These are phyloP conservation scores for Apostichopus parvimensis DNA, from an alignment of 35 echinoderm and acorn worm genomes.

Conservation along the genomic window DNA sequence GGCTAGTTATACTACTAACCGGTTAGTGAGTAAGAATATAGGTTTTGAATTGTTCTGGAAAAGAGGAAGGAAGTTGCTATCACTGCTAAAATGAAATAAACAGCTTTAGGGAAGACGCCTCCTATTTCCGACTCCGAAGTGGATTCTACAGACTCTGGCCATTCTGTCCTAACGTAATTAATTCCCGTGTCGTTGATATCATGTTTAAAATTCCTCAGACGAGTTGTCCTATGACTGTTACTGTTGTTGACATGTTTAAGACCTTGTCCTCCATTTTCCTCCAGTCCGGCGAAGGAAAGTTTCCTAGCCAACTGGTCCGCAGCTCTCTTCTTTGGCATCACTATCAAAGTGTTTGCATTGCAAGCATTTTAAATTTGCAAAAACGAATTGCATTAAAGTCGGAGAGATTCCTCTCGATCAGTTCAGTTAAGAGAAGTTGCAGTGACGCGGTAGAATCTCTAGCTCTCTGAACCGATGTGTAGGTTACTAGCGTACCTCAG, in stretches of 20 bases:
- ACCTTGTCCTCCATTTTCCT: not conserved
- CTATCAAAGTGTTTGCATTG: not conserved
- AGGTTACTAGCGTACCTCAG: too few species aligned
- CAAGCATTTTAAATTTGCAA: too few species aligned
- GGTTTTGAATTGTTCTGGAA: not conserved
- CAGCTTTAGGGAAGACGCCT: conserved; percentile 14
- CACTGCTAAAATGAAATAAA: not conserved
- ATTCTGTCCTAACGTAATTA: too few species aligned
- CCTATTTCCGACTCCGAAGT: not conserved
- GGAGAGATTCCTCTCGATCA: too few species aligned
- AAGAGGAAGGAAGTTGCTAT: not conserved
- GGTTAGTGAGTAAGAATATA: not conserved
- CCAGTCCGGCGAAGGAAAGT: not conserved
- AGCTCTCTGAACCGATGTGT: too few species aligned
- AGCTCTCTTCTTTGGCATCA: conserved; percentile 21
- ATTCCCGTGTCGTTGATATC: too few species aligned
- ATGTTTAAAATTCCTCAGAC: too few species aligned
- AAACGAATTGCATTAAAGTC: too few species aligned
- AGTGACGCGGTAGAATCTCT: not conserved
- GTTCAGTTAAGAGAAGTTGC: too few species aligned
- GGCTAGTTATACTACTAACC: not conserved
- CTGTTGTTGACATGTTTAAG: not conserved
- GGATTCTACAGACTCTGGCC: not conserved
- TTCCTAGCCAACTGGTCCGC: not conserved
- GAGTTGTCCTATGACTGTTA: too few species aligned